phyloP scores from a whole-genome alignment of 2,797 vertebrate genomes.

The Phataginus tetradactyla region DNA sequence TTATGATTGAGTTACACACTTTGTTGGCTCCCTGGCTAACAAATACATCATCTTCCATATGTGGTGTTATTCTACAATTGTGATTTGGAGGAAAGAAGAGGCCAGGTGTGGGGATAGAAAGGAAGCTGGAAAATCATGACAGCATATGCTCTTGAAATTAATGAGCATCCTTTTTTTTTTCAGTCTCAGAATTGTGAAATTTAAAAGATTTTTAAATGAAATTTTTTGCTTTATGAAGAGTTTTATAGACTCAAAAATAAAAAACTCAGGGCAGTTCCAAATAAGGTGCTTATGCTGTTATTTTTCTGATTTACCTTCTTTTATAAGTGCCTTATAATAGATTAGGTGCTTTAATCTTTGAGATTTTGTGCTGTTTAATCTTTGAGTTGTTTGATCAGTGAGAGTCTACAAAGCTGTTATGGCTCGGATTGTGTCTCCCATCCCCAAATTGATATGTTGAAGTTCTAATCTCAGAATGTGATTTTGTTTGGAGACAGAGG shows the following conservation, averaged over 20 bases:
- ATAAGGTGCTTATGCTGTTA: no score
- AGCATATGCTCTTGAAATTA: constrained; percentile 49
- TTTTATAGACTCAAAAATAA: not conserved
- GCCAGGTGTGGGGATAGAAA: not conserved
- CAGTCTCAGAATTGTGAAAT: not conserved
- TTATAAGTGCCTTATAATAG: no score
- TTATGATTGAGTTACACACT: not conserved
- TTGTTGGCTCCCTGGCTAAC: not conserved
- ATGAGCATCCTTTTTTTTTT: constrained; percentile 6
- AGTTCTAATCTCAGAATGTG: no score
- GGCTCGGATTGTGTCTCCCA: no score
- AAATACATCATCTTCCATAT: not conserved
- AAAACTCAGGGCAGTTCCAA: no score
- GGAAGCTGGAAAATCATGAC: not conserved
- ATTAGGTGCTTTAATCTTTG: no score
- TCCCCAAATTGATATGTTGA: no score
- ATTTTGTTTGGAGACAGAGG: no score
- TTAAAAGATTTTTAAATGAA: constrained; percentile 4
- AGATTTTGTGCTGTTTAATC: no score
- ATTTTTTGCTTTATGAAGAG: not conserved
- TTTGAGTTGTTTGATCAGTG: no score
- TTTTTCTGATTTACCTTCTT: no score
- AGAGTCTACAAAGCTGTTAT: no score
- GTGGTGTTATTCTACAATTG: not conserved
- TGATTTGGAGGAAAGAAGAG: not conserved